Evolutionary conservation across 2,797 vertebrate species (phyloP).

Genomic region (Percopsis omiscomaycus): DNA sequence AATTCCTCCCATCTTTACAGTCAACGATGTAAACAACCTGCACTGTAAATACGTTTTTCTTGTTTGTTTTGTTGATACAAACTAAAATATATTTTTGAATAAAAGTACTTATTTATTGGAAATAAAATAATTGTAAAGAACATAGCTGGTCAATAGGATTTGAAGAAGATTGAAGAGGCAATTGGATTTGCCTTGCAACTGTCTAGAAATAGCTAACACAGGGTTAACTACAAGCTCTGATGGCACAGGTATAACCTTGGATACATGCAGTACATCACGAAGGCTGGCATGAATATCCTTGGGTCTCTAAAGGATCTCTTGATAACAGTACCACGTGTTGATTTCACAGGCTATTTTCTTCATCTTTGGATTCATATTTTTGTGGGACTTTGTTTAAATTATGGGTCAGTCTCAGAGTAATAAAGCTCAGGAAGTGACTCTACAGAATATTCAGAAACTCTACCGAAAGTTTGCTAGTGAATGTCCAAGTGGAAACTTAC

Average conservation of each 20-base stretch:
- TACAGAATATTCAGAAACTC: slow-evolving; percentile 71
- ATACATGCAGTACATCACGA: neutral
- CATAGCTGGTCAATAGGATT: neutral
- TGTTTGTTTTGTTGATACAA: too few species aligned
- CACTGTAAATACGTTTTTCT: too few species aligned
- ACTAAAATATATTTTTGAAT: too few species aligned
- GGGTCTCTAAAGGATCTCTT: neutral
- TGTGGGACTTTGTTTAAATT: neutral
- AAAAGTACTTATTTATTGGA: neutral
- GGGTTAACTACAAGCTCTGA: neutral
- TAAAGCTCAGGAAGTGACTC: slow-evolving; percentile 54
- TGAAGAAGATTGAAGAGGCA: slow-evolving; percentile 4
- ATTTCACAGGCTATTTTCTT: neutral
- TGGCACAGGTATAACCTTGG: neutral
- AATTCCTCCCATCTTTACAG: too few species aligned
- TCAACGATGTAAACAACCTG: too few species aligned
- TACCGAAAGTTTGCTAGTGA: slow-evolving; percentile 72
- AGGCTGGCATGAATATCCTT: neutral
- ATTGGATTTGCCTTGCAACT: slow-evolving; percentile 33
- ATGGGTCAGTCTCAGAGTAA: slow-evolving; percentile 69
- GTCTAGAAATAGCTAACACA: slow-evolving; percentile 8
- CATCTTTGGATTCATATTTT: neutral
- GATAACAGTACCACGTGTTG: neutral
- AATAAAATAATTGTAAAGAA: neutral
- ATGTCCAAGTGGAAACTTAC: slow-evolving; percentile 73